Evolutionary conservation across 2,797 vertebrate species (phyloP).

Genomic region (Gobionotothen gibberifrons): DNA sequence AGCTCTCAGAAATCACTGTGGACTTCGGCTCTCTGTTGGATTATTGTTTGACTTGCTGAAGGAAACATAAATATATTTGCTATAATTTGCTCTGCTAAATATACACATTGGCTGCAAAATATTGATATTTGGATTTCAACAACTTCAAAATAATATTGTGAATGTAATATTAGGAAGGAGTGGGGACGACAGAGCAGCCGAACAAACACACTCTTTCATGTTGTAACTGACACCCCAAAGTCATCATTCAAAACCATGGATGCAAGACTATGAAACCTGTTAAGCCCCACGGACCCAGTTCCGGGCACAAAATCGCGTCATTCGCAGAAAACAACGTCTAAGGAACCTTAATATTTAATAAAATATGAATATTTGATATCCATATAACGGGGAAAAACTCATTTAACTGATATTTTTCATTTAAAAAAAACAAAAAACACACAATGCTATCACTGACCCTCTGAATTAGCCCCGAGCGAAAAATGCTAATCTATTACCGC

Average conservation of each 20-base stretch:
- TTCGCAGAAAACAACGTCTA: too few species aligned
- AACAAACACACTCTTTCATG: conserved; percentile 59
- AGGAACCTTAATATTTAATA: too few species aligned
- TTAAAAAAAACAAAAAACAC: too few species aligned
- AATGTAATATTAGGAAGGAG: conserved; percentile 25
- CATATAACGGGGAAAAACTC: too few species aligned
- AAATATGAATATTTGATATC: too few species aligned
- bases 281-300: too few species aligned
- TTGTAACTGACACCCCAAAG: conserved; percentile 43
- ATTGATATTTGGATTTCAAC: neutral
- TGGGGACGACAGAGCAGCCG: conserved; percentile 47
- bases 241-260: conserved; percentile 30
- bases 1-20: conserved; percentile 4
- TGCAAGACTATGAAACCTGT: conserved; percentile 48
- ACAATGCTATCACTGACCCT: too few species aligned
- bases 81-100: too few species aligned
- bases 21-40: conserved; percentile 13
- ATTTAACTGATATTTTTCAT: too few species aligned
- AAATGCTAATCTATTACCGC: too few species aligned
- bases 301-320: too few species aligned
- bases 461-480: too few species aligned
- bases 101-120: neutral
- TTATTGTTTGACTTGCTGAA: conserved; percentile 23
- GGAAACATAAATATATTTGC: conserved; percentile 42
- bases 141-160: neutral